Percentiles rank a stretch among this genome's conserved stretches.
These are phyloP conservation scores for Embiotoca jacksoni DNA, from an alignment of 2,113 vertebrate species.

Conservation along the genomic window DNA sequence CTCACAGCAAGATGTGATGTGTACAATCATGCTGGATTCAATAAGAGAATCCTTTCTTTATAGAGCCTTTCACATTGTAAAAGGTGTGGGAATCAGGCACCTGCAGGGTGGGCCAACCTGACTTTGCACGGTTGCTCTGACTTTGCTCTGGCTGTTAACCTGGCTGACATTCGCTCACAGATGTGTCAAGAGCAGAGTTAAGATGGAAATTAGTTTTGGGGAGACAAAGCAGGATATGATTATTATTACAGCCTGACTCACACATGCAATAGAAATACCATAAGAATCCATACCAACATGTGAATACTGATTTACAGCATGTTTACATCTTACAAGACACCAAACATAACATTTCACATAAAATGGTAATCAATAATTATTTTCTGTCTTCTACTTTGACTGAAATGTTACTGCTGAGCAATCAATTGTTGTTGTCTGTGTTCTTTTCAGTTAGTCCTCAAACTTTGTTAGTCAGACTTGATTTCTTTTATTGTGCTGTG, in stretches of 20 bases:
- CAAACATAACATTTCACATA: not conserved
- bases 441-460: slow-evolving; percentile 26
- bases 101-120: slow-evolving; percentile 11
- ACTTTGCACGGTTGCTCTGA: slow-evolving; percentile 6
- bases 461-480: slow-evolving; percentile 20
- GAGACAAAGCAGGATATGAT: not conserved
- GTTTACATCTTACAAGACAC: not conserved
- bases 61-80: slow-evolving; percentile 23
- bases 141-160: slow-evolving; percentile 12
- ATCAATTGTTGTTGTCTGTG: not conserved
- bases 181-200: not conserved
- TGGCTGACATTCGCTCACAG: slow-evolving; percentile 5
- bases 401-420: not conserved
- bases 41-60: slow-evolving; percentile 33
- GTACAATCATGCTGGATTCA: slow-evolving; percentile 33
- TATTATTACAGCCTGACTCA: not conserved
- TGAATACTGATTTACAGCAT: not conserved
- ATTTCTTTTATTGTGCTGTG: not conserved
- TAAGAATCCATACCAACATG: not conserved
- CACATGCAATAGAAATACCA: not conserved
- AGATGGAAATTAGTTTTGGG: not conserved
- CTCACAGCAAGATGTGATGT: not conserved
- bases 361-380: not conserved
- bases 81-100: slow-evolving; percentile 5
- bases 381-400: not conserved